Evolutionary conservation across 2,888 invertebrate species (phyloP).

Genomic region (Cheilosia soror): DNA sequence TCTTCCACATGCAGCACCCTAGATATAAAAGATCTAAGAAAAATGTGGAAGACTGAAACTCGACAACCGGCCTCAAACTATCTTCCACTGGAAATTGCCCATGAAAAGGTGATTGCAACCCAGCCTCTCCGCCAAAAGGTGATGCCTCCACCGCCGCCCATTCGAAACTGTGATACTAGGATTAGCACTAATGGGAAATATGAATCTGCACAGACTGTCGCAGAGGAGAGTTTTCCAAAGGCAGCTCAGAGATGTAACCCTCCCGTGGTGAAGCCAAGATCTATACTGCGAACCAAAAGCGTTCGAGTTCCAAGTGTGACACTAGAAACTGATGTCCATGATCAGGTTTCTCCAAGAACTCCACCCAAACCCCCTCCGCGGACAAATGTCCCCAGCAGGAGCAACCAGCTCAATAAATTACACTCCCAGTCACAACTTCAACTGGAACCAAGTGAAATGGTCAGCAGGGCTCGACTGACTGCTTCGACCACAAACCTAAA

Average conservation of each 20-base stretch:
- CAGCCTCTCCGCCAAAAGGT: slow-evolving; percentile 68
- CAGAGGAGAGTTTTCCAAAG: slow-evolving; percentile 31
- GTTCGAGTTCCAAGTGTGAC: slow-evolving; percentile 75
- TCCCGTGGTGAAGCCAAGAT: slow-evolving; percentile 77
- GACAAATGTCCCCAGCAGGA: slow-evolving; percentile 56
- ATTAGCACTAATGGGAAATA: slow-evolving; percentile 64
- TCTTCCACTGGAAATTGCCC: slow-evolving; percentile 26
- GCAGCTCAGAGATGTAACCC: slow-evolving; percentile 52
- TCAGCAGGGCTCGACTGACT: slow-evolving; percentile 57
- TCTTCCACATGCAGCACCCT: slow-evolving; percentile 76
- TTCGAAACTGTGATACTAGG: slow-evolving; percentile 79
- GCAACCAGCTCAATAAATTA: slow-evolving; percentile 54
- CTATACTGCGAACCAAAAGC: slow-evolving; percentile 80
- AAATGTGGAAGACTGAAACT: slow-evolving; percentile 76
- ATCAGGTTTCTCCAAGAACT: slow-evolving; percentile 58
- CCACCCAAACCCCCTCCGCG: slow-evolving; percentile 75
- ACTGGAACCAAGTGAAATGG: slow-evolving; percentile 60
- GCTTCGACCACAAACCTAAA: slow-evolving; percentile 73
- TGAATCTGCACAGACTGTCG: slow-evolving; percentile 26
- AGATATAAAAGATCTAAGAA: slow-evolving; percentile 78
- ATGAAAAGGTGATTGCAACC: slow-evolving; percentile 63
- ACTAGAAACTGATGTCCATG: slow-evolving; percentile 34
- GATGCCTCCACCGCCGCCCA: slow-evolving; percentile 78
- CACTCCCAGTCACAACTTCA: slow-evolving; percentile 69
- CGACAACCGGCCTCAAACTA: slow-evolving; percentile 19